A percentile compares a stretch with the other conserved stretches of the same genome.
phyloP scores from a whole-genome alignment of 2,113 vertebrate genomes.

The Myodes glareolus region DNA sequence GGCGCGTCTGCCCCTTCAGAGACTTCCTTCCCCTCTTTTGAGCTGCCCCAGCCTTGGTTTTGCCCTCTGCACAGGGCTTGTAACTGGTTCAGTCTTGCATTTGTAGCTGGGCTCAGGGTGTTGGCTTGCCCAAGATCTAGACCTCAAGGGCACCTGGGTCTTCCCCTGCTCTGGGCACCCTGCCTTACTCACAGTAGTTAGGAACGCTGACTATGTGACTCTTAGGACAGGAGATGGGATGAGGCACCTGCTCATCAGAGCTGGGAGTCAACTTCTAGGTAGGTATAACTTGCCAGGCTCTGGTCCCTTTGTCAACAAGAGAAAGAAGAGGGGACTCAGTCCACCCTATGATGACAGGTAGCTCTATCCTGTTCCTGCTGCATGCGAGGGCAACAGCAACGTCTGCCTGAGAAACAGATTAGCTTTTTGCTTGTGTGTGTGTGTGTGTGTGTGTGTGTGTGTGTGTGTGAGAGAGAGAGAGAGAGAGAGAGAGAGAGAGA shows the following conservation, averaged over 20 bases:
- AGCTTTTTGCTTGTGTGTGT: not conserved
- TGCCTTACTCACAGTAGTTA: not conserved
- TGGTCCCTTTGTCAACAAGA: not conserved
- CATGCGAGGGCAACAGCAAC: too few species aligned
- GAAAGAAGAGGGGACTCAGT: not conserved
- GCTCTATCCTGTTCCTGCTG: not conserved
- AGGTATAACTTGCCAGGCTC: not conserved
- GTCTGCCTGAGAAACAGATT: not conserved
- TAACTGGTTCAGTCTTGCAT: not conserved
- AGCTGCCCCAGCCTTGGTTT: not conserved
- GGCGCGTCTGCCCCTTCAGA: rapidly evolving
- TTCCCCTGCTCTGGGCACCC: not conserved
- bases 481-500: too few species aligned
- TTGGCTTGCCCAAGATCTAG: not conserved
- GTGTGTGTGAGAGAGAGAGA: too few species aligned
- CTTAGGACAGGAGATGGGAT: not conserved
- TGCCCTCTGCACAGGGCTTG: not conserved
- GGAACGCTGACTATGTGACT: not conserved
- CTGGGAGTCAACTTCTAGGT: not conserved
- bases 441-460: too few species aligned
- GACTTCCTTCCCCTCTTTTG: not conserved
- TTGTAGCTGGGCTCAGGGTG: not conserved
- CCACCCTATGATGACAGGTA: not conserved
- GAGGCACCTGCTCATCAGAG: not conserved
- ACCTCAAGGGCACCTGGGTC: not conserved